phyloP scores from a whole-genome alignment of 1,140 invertebrate species.

The Dinothrombium tinctorium region DNA sequence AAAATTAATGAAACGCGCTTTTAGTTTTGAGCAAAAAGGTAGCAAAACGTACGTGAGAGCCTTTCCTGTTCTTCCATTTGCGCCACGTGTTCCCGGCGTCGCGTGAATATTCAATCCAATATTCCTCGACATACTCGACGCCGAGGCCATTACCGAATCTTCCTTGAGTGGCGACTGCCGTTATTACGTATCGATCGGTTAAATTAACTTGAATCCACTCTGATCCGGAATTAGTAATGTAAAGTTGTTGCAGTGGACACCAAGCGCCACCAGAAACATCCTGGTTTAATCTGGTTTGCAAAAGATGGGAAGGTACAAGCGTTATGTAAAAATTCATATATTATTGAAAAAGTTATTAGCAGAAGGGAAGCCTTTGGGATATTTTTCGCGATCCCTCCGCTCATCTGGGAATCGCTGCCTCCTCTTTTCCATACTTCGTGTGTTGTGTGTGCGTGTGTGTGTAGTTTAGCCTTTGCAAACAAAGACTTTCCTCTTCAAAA shows the following conservation, averaged over 20 bases:
- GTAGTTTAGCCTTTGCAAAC: no score
- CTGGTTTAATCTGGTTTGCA: slow-evolving; percentile 45
- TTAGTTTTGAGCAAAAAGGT: no score
- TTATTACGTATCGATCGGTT: slow-evolving; percentile 45
- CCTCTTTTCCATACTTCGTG: no score
- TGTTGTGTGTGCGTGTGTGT: no score
- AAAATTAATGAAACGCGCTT: no score
- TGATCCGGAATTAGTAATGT: slow-evolving; percentile 22
- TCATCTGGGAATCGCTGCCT: no score
- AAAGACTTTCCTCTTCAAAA: no score
- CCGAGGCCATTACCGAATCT: slow-evolving; percentile 79
- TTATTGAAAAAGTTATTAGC: no score
- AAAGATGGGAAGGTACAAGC: slow-evolving; percentile 5
- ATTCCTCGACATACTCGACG: slow-evolving; percentile 67
- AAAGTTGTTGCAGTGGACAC: slow-evolving; percentile 71
- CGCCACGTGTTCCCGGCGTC: slow-evolving; percentile 11
- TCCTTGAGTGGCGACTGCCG: slow-evolving; percentile 61
- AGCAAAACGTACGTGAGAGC: slow-evolving; percentile 11
- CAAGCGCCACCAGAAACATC: slow-evolving; percentile 81
- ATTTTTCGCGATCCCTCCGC: no score
- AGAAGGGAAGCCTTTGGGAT: no score
- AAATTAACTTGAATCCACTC: slow-evolving; percentile 78
- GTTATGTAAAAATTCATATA: no score
- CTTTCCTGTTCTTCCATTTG: slow-evolving; percentile 10
- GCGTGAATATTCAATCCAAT: slow-evolving; percentile 57